Evolutionary conservation across 2,113 vertebrate genomes (phyloP).

Genomic region (Anoura caudifer): DNA sequence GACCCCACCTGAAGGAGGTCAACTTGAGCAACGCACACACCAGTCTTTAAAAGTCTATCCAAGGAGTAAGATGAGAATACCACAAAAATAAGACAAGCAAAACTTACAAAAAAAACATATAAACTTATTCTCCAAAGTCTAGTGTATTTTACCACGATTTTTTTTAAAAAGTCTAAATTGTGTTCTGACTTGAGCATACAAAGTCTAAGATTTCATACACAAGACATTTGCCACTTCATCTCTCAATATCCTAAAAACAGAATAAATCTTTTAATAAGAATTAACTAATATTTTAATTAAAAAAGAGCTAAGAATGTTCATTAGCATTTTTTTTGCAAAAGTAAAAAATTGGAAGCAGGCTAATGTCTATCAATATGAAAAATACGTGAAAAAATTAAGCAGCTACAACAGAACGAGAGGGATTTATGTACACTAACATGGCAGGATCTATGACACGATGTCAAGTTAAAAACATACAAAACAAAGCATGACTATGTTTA

Average conservation of each 20-base stretch:
- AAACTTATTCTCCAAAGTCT: not conserved
- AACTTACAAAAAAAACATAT: not conserved
- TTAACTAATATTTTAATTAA: constrained; percentile 14
- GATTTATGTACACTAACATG: constrained; percentile 2
- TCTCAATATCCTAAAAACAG: not conserved
- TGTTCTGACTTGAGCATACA: not conserved
- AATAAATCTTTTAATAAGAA: constrained; percentile 18
- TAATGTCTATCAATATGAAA: not conserved
- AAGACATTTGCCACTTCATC: not conserved
- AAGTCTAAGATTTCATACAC: not conserved
- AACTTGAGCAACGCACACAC: not conserved
- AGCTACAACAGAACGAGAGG: not conserved
- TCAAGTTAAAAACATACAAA: not conserved
- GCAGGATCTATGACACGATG: not conserved
- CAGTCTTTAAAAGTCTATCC: not conserved
- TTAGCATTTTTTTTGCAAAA: constrained; percentile 23
- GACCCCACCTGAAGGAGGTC: not conserved
- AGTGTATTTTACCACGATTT: not conserved
- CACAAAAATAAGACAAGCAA: not conserved
- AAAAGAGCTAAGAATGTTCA: not conserved
- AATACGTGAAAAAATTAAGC: not conserved
- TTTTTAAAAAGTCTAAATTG: not conserved
- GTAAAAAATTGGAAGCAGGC: not conserved
- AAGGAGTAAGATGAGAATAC: not conserved
- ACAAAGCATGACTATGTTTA: constrained; percentile 2